phyloP scores from a whole-genome alignment of 2,797 vertebrate species.

The Pachyuromys duprasi region DNA sequence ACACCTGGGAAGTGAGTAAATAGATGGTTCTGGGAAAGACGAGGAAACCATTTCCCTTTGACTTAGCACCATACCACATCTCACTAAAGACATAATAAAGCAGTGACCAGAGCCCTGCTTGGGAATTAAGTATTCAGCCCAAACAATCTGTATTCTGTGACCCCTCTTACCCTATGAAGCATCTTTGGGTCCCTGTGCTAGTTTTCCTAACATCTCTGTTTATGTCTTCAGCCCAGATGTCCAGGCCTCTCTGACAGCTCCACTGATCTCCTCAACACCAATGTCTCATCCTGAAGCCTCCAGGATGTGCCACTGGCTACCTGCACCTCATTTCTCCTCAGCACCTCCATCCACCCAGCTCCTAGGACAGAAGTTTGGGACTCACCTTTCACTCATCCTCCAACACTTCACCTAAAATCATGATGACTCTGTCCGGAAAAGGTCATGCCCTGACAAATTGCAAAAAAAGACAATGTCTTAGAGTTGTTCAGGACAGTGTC shows the following conservation, averaged over 20 bases:
- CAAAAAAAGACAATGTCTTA: not conserved
- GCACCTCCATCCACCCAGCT: too few relatives aligned
- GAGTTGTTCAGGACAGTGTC: not conserved
- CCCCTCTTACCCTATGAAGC: not conserved
- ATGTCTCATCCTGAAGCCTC: not conserved
- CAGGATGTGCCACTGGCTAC: not conserved
- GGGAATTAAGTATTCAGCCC: not conserved
- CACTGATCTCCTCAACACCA: not conserved
- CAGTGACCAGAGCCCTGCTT: not conserved
- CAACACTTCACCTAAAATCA: not conserved
- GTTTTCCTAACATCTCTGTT: too few relatives aligned
- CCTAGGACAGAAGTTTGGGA: not conserved
- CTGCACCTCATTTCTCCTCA: not conserved
- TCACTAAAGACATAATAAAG: not conserved
- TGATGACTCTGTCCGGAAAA: not conserved
- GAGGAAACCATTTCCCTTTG: not conserved
- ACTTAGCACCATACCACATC: not conserved
- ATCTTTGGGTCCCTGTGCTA: not conserved
- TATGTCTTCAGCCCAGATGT: not conserved
- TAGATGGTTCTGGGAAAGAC: not conserved
- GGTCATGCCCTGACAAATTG: fast-evolving
- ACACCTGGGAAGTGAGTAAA: not conserved
- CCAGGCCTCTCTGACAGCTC: not conserved
- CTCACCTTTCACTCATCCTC: not conserved
- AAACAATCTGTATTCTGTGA: not conserved